phyloP scores from a whole-genome alignment of 2,888 invertebrate species.

The Dastarcus helophoroides region DNA sequence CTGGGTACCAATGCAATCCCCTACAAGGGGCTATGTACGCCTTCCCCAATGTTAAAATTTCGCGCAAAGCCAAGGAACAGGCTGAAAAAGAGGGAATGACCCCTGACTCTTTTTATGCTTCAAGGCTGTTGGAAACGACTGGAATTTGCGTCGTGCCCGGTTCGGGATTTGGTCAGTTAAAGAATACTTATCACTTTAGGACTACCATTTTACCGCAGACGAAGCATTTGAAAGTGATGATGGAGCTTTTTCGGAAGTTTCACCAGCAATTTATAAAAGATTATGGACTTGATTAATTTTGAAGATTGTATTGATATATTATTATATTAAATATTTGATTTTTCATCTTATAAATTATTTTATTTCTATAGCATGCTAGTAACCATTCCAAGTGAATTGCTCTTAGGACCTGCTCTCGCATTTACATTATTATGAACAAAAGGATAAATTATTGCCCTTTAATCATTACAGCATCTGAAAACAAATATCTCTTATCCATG shows the following conservation, averaged over 20 bases:
- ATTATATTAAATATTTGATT: no score
- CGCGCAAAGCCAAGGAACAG: conserved; percentile 69
- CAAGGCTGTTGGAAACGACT: conserved; percentile 76
- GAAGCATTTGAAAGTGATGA: conserved; percentile 67
- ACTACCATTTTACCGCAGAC: conserved; percentile 84
- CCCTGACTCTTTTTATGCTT: conserved; percentile 90
- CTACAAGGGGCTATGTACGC: conserved; percentile 98
- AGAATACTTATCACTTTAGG: conserved; percentile 89
- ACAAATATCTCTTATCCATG: no score
- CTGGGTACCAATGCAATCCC: conserved; percentile 76
- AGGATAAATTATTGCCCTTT: no score
- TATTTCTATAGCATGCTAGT: no score
- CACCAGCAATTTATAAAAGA: conserved; percentile 70
- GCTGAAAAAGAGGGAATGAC: conserved; percentile 63
- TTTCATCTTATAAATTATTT: no score
- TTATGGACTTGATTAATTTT: no score
- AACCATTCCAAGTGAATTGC: no score
- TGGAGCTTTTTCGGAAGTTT: conserved; percentile 69
- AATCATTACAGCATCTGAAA: no score
- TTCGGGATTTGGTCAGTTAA: conserved; percentile 87
- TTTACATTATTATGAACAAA: no score
- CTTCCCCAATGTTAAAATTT: conserved; percentile 64
- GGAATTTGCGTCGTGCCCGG: conserved; percentile 91
- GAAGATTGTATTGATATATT: no score
- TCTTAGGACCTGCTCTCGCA: no score